Conservation (phyloP, 2,888 invertebrate genomes). For the Bombylius discolor region DNA sequence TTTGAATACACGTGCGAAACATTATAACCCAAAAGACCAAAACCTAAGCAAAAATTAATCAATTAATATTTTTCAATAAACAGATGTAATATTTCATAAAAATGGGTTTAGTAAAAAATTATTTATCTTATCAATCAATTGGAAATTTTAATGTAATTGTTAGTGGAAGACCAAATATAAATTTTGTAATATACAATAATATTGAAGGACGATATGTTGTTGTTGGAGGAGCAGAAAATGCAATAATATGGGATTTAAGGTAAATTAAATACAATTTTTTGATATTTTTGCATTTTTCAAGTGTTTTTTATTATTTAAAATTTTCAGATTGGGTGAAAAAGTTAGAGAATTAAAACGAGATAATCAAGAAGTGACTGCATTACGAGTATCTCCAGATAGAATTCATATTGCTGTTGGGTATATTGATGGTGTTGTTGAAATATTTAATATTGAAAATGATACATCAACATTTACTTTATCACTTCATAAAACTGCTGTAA, state of each 20-base stretch:
- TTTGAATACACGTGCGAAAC: too few species aligned
- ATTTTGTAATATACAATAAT: slow-evolving; percentile 63
- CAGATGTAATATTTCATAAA: slow-evolving; percentile 10
- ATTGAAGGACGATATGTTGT: slow-evolving; percentile 75
- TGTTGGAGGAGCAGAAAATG: slow-evolving; percentile 87
- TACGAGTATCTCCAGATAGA: slow-evolving; percentile 64
- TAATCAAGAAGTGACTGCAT: slow-evolving; percentile 61
- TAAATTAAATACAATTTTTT: slow-evolving; percentile 31
- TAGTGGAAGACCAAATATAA: slow-evolving; percentile 63
- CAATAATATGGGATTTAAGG: slow-evolving; percentile 86
- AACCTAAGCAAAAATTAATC: too few species aligned
- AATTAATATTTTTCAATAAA: too few species aligned
- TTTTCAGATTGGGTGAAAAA: slow-evolving; percentile 39
- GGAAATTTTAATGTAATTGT: slow-evolving; percentile 83
- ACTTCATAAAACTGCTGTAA: slow-evolving; percentile 77
- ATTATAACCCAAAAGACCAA: too few species aligned
- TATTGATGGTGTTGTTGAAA: slow-evolving; percentile 72
- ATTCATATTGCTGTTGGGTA: slow-evolving; percentile 82
- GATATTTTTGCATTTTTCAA: neutral
- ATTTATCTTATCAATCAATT: slow-evolving; percentile 71
- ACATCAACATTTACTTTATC: slow-evolving; percentile 50
- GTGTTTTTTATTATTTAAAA: neutral
- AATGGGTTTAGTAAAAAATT: slow-evolving; percentile 90
- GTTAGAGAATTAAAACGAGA: slow-evolving; percentile 68
- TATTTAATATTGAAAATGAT: slow-evolving; percentile 62